Percentiles rank a stretch among this genome's conserved stretches.
Conservation (phyloP, 2,113 vertebrate genomes). For the Thamnophis sirtalis region DNA sequence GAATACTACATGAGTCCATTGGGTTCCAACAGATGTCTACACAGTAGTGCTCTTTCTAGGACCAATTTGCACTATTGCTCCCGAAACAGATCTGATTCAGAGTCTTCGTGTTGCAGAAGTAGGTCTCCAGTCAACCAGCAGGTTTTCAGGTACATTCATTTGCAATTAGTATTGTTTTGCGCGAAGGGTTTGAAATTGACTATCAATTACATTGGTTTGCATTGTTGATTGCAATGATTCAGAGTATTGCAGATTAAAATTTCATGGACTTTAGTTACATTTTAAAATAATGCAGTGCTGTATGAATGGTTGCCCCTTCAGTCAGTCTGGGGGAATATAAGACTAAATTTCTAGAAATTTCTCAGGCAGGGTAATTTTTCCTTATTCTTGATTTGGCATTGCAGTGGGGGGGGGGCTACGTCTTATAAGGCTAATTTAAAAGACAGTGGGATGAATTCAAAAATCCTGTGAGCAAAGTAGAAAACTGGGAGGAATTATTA, state of each 20-base stretch:
- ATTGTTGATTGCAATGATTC: background rate
- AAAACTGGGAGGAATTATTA: background rate
- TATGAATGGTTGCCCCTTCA: background rate
- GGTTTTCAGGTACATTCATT: slow-evolving; percentile 77
- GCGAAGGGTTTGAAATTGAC: background rate
- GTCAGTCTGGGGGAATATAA: background rate
- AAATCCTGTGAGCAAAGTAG: background rate
- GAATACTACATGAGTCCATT: slow-evolving; percentile 51
- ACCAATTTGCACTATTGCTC: slow-evolving; percentile 62
- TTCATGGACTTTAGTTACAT: background rate
- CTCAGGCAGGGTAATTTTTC: background rate
- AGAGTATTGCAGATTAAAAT: background rate
- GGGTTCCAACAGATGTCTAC: slow-evolving; percentile 65
- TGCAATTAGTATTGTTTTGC: background rate
- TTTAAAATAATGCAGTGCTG: background rate
- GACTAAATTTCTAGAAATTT: background rate
- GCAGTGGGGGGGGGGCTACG: background rate
- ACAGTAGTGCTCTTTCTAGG: slow-evolving; percentile 67
- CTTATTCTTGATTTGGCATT: background rate
- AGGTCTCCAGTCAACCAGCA: slow-evolving; percentile 79
- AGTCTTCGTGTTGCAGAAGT: slow-evolving; percentile 75
- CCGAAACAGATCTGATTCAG: slow-evolving; percentile 68
- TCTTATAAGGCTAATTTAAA: background rate
- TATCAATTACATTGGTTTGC: background rate
- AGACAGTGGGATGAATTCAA: background rate